Conservation (phyloP, 1,140 invertebrate genomes). For the Leucophenga varia region DNA sequence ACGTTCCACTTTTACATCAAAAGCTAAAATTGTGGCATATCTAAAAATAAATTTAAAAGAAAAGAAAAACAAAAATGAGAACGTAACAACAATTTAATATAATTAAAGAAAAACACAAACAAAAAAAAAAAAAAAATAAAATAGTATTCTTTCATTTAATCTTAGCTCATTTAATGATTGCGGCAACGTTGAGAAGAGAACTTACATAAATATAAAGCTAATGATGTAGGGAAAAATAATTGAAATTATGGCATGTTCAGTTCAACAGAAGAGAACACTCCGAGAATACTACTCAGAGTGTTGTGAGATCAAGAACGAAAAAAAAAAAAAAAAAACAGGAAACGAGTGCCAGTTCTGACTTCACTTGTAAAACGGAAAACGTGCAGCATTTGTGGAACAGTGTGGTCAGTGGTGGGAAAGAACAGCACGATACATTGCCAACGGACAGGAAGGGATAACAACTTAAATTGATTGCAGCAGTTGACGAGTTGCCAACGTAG, state of each 20-base stretch:
- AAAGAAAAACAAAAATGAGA: constrained; percentile 2
- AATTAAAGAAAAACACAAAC: constrained; percentile 35
- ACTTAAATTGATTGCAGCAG: constrained; percentile 5
- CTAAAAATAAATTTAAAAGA: constrained; percentile 57
- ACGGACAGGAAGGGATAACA: constrained; percentile 34
- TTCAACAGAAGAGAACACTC: no score
- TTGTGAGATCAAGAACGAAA: no score
- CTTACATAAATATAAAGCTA: constrained; percentile 36
- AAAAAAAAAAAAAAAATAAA: constrained; percentile 22
- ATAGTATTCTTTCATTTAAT: neutral
- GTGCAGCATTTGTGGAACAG: constrained; percentile 29
- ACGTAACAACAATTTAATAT: constrained; percentile 20
- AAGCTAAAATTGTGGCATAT: constrained; percentile 97
- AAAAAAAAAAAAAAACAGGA: constrained; percentile 44
- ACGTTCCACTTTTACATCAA: constrained; percentile 97
- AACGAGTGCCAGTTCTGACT: constrained; percentile 24
- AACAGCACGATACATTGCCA: no score
- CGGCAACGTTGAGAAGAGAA: no score
- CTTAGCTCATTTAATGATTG: no score
- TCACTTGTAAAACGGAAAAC: no score
- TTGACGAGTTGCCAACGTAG: no score
- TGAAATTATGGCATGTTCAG: constrained; percentile 28
- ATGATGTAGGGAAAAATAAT: constrained; percentile 26
- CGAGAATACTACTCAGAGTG: no score
- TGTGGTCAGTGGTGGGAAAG: no score